phyloP scores from a whole-genome alignment of 1,140 invertebrate genomes.

The Uloborus diversus region DNA sequence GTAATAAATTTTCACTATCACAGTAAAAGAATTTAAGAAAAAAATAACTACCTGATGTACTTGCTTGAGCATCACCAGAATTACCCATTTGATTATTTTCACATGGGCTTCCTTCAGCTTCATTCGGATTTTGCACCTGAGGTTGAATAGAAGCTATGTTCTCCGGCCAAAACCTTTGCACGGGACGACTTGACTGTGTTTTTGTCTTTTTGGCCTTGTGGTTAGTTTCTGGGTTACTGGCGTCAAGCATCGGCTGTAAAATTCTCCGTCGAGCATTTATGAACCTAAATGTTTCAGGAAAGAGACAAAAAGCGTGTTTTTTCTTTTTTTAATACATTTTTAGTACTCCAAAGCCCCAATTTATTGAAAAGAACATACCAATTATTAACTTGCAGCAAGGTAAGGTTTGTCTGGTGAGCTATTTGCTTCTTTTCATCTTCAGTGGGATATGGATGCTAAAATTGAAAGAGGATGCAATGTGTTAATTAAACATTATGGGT shows the following conservation, averaged over 20 bases:
- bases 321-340: too few relatives aligned
- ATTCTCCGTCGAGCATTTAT: slow-evolving; percentile 88
- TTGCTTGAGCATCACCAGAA: slow-evolving; percentile 39
- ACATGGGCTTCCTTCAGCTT: slow-evolving; percentile 31
- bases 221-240: slow-evolving; percentile 61
- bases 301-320: too few relatives aligned
- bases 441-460: slow-evolving; percentile 95
- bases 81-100: slow-evolving; percentile 29
- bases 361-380: slow-evolving; percentile 61
- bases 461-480: too few relatives aligned
- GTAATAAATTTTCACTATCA: too few relatives aligned
- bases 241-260: slow-evolving; percentile 87
- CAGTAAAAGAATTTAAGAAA: too few relatives aligned
- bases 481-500: too few relatives aligned
- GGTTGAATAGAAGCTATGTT: slow-evolving; percentile 68
- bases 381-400: slow-evolving; percentile 95
- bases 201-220: slow-evolving; percentile 65
- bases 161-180: slow-evolving; percentile 72
- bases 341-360: too few relatives aligned
- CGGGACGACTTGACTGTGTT: slow-evolving; percentile 65
- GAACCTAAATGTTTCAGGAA: too few relatives aligned
- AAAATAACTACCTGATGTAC: slow-evolving; percentile 41
- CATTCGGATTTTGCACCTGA: slow-evolving; percentile 59
- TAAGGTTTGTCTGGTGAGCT: slow-evolving; percentile 99
- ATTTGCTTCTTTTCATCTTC: slow-evolving; percentile 99